Percentiles rank a stretch among this genome's conserved stretches.
Evolutionary conservation across 2,888 invertebrate species (phyloP).

Genomic region (Metacarcinus magister): DNA sequence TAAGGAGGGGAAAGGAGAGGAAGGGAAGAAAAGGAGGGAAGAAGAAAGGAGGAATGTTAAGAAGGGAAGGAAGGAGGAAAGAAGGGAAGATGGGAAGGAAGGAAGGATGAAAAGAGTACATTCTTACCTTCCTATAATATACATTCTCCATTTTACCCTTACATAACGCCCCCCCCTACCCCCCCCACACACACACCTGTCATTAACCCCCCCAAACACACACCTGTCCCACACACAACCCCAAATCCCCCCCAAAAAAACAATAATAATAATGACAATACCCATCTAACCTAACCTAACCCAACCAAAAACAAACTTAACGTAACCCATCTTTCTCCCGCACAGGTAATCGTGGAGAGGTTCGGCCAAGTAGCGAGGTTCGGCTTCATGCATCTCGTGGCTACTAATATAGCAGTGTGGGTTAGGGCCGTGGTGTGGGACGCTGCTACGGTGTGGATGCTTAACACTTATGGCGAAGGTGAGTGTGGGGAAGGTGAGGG

Average conservation of each 20-base stretch:
- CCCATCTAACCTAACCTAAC: neutral
- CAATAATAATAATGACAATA: neutral
- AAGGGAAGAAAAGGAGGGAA: neutral
- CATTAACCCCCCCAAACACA: too few relatives aligned
- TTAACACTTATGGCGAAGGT: conserved; percentile 67
- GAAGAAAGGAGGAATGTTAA: neutral
- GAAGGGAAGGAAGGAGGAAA: neutral
- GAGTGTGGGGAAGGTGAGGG: neutral
- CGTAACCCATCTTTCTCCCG: neutral
- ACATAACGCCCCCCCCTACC: too few relatives aligned
- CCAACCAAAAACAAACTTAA: too few relatives aligned
- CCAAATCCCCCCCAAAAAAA: neutral
- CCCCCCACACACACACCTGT: too few relatives aligned
- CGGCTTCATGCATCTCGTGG: conserved; percentile 87
- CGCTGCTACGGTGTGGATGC: conserved; percentile 86
- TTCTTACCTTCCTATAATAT: too few relatives aligned
- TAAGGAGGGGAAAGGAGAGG: neutral
- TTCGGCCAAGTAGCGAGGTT: conserved; percentile 86
- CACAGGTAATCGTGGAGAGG: conserved; percentile 86
- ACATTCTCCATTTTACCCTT: too few relatives aligned
- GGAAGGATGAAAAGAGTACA: neutral
- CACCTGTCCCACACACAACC: too few relatives aligned
- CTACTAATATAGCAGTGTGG: conserved; percentile 87
- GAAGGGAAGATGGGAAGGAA: neutral
- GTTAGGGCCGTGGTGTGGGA: conserved; percentile 86